Base-by-base conservation (phyloP, 2,797 vertebrate genomes). In the Rhinogobio ventralis region DNA sequence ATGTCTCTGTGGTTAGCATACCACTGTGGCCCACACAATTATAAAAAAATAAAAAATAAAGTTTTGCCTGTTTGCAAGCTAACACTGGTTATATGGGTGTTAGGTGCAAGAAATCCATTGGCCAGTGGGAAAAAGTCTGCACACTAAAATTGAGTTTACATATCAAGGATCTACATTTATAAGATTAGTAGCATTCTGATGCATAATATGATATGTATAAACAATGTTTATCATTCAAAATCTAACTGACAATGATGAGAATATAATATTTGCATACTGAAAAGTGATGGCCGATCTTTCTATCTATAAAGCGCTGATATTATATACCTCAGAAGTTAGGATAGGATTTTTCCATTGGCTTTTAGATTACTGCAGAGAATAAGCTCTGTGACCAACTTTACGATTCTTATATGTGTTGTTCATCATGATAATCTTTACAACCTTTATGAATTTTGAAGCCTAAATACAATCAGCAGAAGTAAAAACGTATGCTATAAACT, bases 1-100 rank as follows among this genome's bases (percentile, higher is more conserved):
- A 36, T 67, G 60, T 75, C 20, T 66, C 3, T 74, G 81, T 51
- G 81, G 81, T 82, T 74, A 74, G 23, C 28, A 39, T 20, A 78
- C 75, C 75, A 45, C 55, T 45, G n/a, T 51, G 46, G 46, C 81
- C 69, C 71, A 75, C 71, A 66, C 45, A 39, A 66, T 76, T 11
- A 62, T 6, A 49, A 51, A 17, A 4, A 51, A 8, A 42, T 2
- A 7, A 9, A 42, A 42, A 42, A 36, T 33, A 33, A 62, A 20
- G n/a, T n/a, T n/a, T n/a, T n/a, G 19, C 1, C 7, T n/a, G 30
- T 66, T 39, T 20, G n/a, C 39, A 39, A 75, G 14, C 45, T 51
- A 28, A 74, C 23, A 2, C 57, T 60, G 39, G 68, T 19, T 69
- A 68, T 10, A 53, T 68, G 23, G 8, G 10, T 28, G 25, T 28